Percentiles rank a stretch among this genome's conserved stretches.
These are phyloP conservation scores for Heliconius hermathena DNA, from an alignment of 1,140 invertebrate species.

Conservation along the genomic window DNA sequence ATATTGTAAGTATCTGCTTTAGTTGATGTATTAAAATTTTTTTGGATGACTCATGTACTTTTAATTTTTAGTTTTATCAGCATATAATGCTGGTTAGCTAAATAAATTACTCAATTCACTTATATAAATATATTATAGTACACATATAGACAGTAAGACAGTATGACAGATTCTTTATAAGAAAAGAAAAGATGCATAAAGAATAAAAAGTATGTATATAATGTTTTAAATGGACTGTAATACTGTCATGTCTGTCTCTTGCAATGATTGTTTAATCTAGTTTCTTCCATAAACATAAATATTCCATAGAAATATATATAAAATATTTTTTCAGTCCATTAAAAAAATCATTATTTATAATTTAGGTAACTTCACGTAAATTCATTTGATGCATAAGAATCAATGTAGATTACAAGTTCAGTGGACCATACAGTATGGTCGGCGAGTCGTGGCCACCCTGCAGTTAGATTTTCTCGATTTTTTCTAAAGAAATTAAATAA, in stretches of 20 bases:
- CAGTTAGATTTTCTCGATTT: no score
- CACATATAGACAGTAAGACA: not conserved
- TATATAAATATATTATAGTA: not conserved
- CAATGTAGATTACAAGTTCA: not conserved
- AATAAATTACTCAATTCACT: slow-evolving; percentile 1
- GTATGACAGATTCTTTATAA: not conserved
- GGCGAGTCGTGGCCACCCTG: no score
- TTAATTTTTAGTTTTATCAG: slow-evolving; percentile 9
- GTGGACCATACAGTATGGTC: not conserved
- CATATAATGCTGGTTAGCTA: not conserved
- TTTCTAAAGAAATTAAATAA: no score
- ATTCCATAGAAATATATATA: not conserved
- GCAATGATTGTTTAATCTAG: not conserved
- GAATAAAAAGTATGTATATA: not conserved
- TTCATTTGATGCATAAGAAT: not conserved
- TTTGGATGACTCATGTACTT: not conserved
- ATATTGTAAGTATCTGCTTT: slow-evolving; percentile 53
- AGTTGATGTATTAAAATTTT: not conserved
- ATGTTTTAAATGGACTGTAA: not conserved
- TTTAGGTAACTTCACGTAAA: not conserved
- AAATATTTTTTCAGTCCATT: not conserved
- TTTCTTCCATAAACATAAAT: not conserved
- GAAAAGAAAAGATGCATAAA: not conserved
- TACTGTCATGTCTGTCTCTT: not conserved
- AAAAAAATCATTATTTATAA: not conserved